Evolutionary conservation across 2,113 vertebrate genomes (phyloP).

Genomic region (Callipepla californica): DNA sequence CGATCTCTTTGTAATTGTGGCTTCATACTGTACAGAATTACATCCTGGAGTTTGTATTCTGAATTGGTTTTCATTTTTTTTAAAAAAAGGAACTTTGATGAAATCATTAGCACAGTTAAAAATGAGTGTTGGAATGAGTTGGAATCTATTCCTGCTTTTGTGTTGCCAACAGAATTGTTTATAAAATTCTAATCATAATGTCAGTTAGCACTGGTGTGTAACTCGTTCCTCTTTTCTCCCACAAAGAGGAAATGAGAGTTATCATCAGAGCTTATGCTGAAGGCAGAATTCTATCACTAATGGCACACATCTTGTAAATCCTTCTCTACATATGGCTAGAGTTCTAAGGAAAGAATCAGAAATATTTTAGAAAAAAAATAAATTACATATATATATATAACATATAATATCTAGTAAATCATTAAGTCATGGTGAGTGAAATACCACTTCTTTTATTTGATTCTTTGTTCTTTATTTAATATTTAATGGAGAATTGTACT

Average conservation of each 20-base stretch:
- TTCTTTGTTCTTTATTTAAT: not conserved
- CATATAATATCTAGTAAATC: not conserved
- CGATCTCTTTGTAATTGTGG: not conserved
- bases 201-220: not conserved
- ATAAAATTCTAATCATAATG: slow-evolving; percentile 37
- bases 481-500: not conserved
- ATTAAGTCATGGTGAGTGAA: not conserved
- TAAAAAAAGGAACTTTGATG: not conserved
- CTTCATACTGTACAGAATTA: not conserved
- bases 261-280: not conserved
- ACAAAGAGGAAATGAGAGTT: not conserved
- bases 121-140: not conserved
- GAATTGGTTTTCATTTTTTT: not conserved
- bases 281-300: not conserved
- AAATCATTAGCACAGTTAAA: not conserved
- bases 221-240: not conserved
- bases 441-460: not conserved
- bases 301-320: not conserved
- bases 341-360: not conserved
- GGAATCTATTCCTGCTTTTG: not conserved
- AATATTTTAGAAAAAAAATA: not conserved
- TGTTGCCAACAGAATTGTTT: not conserved
- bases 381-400: not conserved
- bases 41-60: not conserved
- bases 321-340: not conserved